Conservation (phyloP, 2,113 vertebrate species). For the Ptyas mucosa region DNA sequence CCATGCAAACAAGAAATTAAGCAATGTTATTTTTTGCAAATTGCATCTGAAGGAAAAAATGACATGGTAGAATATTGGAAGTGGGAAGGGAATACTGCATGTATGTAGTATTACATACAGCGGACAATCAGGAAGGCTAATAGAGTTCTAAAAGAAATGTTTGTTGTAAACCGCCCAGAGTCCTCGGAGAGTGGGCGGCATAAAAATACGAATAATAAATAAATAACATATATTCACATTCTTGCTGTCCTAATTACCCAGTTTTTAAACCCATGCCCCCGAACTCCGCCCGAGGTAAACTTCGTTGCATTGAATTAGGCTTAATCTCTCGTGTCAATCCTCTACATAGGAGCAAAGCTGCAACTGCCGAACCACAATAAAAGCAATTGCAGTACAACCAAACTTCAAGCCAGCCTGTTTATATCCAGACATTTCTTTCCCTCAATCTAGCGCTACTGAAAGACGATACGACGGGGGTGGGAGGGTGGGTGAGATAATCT, state of each 20-base stretch:
- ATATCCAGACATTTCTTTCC: neutral
- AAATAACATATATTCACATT: no score
- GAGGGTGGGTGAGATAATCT: neutral
- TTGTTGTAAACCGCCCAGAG: no score
- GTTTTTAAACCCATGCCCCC: neutral
- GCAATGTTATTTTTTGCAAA: neutral
- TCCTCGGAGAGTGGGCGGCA: no score
- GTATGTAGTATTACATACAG: neutral
- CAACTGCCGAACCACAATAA: neutral
- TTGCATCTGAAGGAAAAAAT: neutral
- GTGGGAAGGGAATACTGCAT: neutral
- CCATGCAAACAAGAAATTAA: neutral
- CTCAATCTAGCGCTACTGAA: neutral
- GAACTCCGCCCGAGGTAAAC: neutral
- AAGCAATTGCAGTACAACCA: neutral
- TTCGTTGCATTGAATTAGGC: neutral
- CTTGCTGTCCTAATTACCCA: neutral
- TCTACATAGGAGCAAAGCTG: neutral
- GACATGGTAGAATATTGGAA: neutral
- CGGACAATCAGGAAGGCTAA: neutral
- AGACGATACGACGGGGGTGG: neutral
- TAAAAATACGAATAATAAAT: no score
- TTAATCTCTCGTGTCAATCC: neutral
- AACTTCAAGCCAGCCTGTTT: neutral
- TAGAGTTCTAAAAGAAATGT: neutral